Base-by-base conservation (phyloP, 1,140 invertebrate genomes). In the Drosophila hydei region DNA sequence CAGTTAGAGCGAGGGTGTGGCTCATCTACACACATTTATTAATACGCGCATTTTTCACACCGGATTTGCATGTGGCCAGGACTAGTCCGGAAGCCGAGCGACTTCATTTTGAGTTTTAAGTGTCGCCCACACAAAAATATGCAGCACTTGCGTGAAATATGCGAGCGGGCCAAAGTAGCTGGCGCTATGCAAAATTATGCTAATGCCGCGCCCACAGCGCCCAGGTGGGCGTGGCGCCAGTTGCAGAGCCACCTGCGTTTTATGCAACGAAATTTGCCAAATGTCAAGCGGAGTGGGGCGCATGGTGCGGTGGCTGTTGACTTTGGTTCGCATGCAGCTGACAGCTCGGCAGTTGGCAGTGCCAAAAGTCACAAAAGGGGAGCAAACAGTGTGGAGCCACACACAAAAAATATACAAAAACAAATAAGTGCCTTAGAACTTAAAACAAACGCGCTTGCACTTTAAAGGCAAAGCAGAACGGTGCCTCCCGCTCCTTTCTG, bases 61-160 rank as follows among this genome's bases (percentile, higher is more conserved):
- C 16, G 63, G 68, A 79, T 84, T 79, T 83, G 68, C 77, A 76
- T 64, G 56, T 55, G 51, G 43, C 42, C 33, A 16, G 23, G 30
- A 30, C 51, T 18, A 40, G 30, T 23, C 18, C 33, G 21, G 21
- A 51, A 21, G 14, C 33, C 64, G 42, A 58, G 74, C 74, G 81
- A 87, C 80, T 85, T 87, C 81, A 85, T 85, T 85, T 85, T 77
- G 70, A 77, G 81, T 85, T 85, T 85, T 87, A 83, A 83, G 79
- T 83, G 79, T 65, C 69, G 60, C 65, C 52, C 68, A 59, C 68
- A 69, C 33, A 65, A 76, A 74, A 85, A 79, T 79, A 84, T 84
- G 76, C 80, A 84, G 75, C 79, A 83, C 67, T 83, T 83, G 79
- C 54, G 67, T 84, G 79, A 84, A 85, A 79, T 84, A 83, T 83